Base-by-base conservation (phyloP, 2,888 invertebrate species). In the Hirtodrosophila cameraria region DNA sequence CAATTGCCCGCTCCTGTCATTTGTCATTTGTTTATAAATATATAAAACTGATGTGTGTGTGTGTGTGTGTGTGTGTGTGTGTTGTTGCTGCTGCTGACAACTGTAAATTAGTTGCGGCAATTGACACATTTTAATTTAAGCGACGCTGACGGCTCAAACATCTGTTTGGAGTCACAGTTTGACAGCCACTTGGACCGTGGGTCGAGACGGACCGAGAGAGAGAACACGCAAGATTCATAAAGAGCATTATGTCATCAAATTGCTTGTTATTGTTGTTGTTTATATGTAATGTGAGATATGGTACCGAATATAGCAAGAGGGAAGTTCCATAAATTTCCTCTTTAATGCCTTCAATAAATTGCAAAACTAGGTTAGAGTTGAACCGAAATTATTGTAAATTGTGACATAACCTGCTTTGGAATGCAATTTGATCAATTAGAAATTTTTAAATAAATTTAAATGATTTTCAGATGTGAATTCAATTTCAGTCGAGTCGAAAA, bases 1-100 rank as follows among this genome's bases (percentile, higher is more conserved):
- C 79, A 86, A 78, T 80, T 77, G 79, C 66, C 33, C 43, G 52
- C 60, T n/a, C 62, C 68, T 75, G 75, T 80, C 69, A 65, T 79
- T 81, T 77, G 75, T 72, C 68, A 78, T 78, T 70, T 86, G 70
- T 82, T 84, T 80, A 84, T 84, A 80, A 81, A 84, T 84, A 81
- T 59, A 70, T 63, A 58, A 60, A 64, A 57, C 36, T 63, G 57
- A 18, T 41, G 25, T 12, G 16, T 35, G 8, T 48, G 9, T 13
- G 11, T 55, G 43, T 41, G 5, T 60, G 41, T 28, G n/a, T n/a
- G n/a, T n/a, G n/a, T n/a, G n/a, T 67, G 43, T 16, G n/a, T 55
- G 42, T 18, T 52, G 42, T 7, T 50, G 33, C 23, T 57, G 43
- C 46, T 74, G 75, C 57, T 75, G 83, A 72, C 71, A 78, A 60